Percentiles rank a stretch among this genome's conserved stretches.
Evolutionary conservation across 1,140 invertebrate species (phyloP).

Genomic region (Drosophila orosa): DNA sequence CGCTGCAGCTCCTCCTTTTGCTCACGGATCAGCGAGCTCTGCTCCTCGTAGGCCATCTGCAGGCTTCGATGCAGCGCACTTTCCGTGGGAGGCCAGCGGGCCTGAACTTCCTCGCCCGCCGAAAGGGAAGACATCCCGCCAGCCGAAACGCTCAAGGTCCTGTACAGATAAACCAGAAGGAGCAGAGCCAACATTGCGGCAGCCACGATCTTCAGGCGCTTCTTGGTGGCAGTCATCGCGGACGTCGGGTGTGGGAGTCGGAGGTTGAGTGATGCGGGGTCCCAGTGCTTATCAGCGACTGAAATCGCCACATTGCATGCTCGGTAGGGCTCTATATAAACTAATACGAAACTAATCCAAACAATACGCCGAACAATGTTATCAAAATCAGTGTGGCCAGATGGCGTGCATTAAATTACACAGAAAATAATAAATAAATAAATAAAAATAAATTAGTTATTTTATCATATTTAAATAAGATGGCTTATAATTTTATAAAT

Average conservation of each 20-base stretch:
- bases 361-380: constrained; percentile 42
- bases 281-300: constrained; percentile 54
- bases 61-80: constrained; percentile 46
- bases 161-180: constrained; percentile 60
- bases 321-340: constrained; percentile 17
- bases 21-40: constrained; percentile 54
- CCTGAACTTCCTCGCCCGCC: constrained; percentile 49
- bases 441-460: neutral
- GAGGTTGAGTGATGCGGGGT: constrained; percentile 31
- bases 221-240: constrained; percentile 64
- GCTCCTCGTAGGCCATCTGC: constrained; percentile 61
- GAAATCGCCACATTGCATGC: constrained; percentile 51
- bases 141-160: constrained; percentile 15
- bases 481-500: neutral
- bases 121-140: constrained; percentile 1
- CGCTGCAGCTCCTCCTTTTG: constrained; percentile 86
- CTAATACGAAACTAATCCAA: constrained; percentile 26
- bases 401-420: neutral
- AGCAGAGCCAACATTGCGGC: constrained; percentile 29
- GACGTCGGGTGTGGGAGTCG: constrained; percentile 10
- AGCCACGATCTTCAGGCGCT: constrained; percentile 67
- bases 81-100: constrained; percentile 63
- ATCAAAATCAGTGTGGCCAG: constrained; percentile 28
- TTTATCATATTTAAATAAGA: too few relatives aligned
- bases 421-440: neutral